phyloP scores from a whole-genome alignment of 2,113 vertebrate species.

The Menidia beryllina region DNA sequence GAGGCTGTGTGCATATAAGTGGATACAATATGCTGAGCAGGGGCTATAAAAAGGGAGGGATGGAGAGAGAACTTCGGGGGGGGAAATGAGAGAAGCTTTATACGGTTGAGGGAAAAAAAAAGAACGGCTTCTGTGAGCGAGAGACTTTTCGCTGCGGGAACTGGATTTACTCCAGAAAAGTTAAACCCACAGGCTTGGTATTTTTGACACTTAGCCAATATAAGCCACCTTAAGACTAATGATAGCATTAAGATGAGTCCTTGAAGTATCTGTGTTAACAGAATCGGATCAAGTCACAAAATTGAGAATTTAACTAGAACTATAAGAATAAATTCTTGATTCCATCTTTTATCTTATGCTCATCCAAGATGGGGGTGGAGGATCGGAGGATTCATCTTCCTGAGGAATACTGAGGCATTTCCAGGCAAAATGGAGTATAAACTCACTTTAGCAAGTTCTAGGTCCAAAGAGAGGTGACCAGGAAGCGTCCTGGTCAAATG shows the following conservation, averaged over 20 bases:
- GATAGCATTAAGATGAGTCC: background rate
- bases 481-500: no score
- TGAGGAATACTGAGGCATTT: no score
- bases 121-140: background rate
- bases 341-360: no score
- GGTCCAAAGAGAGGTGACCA: no score
- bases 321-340: no score
- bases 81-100: background rate
- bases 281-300: no score
- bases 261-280: background rate
- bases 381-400: no score
- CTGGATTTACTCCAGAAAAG: background rate
- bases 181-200: background rate
- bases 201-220: background rate
- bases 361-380: no score
- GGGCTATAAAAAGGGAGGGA: constrained; percentile 29
- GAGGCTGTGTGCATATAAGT: constrained; percentile 4
- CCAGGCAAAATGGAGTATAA: no score
- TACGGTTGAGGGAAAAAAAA: background rate
- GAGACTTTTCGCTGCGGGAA: background rate
- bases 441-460: no score
- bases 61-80: background rate
- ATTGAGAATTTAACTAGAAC: no score
- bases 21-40: constrained; percentile 18
- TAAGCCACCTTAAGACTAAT: background rate